Evolutionary conservation across 1,140 invertebrate species (phyloP).

Genomic region (Proales similis): DNA sequence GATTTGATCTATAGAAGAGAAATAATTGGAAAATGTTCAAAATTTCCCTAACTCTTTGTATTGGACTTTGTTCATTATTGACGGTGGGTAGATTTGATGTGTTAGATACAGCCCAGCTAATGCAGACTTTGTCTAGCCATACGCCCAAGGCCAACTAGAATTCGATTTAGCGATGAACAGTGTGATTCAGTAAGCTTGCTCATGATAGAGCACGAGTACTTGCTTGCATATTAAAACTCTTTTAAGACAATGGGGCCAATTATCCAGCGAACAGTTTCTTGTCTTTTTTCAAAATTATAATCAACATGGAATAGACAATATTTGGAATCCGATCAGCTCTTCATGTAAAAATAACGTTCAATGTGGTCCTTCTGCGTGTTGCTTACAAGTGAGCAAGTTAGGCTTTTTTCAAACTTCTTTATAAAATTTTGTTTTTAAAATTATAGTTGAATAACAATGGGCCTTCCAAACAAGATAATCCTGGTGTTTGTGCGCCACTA

Average conservation of each 20-base stretch:
- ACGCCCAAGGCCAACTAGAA: conserved; percentile 14
- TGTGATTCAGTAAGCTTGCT: conserved; percentile 2
- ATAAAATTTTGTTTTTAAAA: too few species aligned
- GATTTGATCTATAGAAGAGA: conserved; percentile 4
- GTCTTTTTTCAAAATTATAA: conserved; percentile 11
- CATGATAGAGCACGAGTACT: background rate
- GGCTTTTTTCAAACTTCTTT: too few species aligned
- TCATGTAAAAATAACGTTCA: conserved; percentile 24
- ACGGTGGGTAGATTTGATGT: background rate
- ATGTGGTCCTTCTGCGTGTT: conserved; percentile 36
- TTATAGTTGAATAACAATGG: too few species aligned
- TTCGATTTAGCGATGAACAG: conserved; percentile 10
- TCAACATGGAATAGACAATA: conserved; percentile 20
- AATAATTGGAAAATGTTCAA: background rate
- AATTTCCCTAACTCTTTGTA: background rate
- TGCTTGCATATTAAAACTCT: background rate
- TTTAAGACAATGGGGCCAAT: conserved; percentile 26
- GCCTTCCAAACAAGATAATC: conserved; percentile 27
- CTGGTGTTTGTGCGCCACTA: conserved; percentile 26
- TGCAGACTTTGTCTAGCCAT: background rate
- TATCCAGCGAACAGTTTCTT: conserved; percentile 22
- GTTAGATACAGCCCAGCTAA: too few species aligned
- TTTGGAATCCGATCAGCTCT: conserved; percentile 10
- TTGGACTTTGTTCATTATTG: background rate
- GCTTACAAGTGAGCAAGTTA: conserved; percentile 14